A percentile compares a stretch with the other conserved stretches of the same genome.
These are phyloP conservation scores for Zygothrica quintamaculata DNA, from an alignment of 2,888 invertebrate species.

Conservation along the genomic window DNA sequence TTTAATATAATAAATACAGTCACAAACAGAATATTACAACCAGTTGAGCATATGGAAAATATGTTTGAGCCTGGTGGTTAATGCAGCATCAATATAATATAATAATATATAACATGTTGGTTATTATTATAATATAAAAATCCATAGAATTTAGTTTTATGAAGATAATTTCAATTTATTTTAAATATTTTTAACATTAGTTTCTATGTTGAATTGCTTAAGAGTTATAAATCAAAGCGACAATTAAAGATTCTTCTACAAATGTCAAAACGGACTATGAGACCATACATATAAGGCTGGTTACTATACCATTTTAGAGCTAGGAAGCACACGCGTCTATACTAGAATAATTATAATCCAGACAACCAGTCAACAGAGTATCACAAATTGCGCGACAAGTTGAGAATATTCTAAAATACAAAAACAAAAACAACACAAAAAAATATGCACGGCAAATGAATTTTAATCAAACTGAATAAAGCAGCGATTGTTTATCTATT, in stretches of 20 bases:
- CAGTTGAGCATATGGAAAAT: no score
- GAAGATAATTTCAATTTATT: no score
- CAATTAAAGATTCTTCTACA: conserved; percentile 26
- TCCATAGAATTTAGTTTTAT: no score
- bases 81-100: no score
- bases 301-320: conserved; percentile 52
- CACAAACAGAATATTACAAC: no score
- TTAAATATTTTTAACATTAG: no score
- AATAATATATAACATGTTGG: no score
- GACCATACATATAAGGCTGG: conserved; percentile 28
- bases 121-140: no score
- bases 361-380: conserved; percentile 43
- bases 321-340: conserved; percentile 68
- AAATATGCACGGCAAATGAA: conserved; percentile 61
- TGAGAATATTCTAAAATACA: conserved; percentile 41
- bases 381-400: conserved; percentile 9
- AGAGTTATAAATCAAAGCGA: conserved; percentile 35
- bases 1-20: no score
- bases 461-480: conserved; percentile 53
- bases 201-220: background rate
- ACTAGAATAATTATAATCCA: conserved; percentile 31
- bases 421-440: conserved; percentile 20
- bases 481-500: conserved; percentile 21
- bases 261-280: conserved; percentile 26
- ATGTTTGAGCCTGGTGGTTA: no score